These are phyloP conservation scores for Sparidentex hasta DNA, from an alignment of 2,797 vertebrate species.

Conservation along the genomic window DNA sequence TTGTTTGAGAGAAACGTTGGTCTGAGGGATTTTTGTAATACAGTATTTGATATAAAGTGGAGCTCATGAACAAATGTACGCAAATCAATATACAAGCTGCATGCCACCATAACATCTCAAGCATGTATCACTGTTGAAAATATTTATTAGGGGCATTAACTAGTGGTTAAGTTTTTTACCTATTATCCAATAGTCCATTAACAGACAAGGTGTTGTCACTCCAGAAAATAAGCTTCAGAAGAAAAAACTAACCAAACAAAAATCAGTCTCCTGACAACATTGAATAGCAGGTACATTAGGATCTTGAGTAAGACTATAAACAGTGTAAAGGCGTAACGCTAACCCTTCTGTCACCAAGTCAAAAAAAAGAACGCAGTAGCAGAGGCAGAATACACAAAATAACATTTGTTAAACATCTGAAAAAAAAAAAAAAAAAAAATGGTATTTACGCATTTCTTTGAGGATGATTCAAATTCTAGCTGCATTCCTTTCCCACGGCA, in stretches of 20 bases:
- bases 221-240: no score
- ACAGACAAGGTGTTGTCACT: no score
- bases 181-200: no score
- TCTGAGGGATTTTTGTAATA: not conserved
- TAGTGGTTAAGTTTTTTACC: no score
- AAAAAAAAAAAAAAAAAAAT: conserved; percentile 11
- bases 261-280: no score
- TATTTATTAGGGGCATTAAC: not conserved
- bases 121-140: not conserved
- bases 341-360: conserved; percentile 12
- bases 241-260: no score
- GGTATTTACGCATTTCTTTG: conserved; percentile 50
- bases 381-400: conserved; percentile 28
- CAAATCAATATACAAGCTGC: not conserved
- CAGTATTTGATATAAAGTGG: not conserved
- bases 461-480: conserved; percentile 54
- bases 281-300: no score
- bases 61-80: not conserved
- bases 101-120: not conserved
- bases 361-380: conserved; percentile 13
- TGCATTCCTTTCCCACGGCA: conserved; percentile 76
- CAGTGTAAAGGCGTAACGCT: no score
- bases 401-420: conserved; percentile 40
- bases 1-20: not conserved
- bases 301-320: not conserved